Conservation (phyloP, 1,140 invertebrate species). For the Brachionus paranguensis region DNA sequence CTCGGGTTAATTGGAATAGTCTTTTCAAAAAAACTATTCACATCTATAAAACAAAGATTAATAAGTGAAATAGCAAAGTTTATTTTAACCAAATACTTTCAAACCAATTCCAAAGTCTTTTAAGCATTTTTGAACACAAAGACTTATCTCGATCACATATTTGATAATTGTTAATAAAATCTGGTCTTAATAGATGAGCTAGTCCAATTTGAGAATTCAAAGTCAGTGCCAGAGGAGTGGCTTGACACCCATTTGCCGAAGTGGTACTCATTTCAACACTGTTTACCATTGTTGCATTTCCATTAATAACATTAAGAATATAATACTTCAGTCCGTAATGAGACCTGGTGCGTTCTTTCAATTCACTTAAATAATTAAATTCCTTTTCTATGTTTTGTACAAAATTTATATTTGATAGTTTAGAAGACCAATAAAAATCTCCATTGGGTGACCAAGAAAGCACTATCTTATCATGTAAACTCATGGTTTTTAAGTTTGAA, state of each 20-base stretch:
- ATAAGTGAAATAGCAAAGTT: neutral
- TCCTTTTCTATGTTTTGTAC: neutral
- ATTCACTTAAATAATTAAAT: neutral
- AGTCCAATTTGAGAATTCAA: neutral
- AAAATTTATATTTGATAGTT: neutral
- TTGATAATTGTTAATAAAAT: neutral
- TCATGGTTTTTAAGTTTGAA: neutral
- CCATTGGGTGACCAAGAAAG: neutral
- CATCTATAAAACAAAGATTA: neutral
- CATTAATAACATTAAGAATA: constrained; percentile 7
- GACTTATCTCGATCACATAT: neutral
- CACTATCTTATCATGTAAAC: neutral
- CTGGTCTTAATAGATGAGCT: neutral
- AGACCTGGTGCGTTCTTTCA: neutral
- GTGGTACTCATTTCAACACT: neutral
- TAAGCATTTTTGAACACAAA: neutral
- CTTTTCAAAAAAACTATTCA: constrained; percentile 23
- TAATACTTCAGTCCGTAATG: constrained; percentile 31
- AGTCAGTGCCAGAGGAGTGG: neutral
- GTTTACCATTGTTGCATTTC: neutral
- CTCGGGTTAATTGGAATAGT: constrained; percentile 12
- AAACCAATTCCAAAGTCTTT: constrained; percentile 17
- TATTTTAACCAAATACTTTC: neutral
- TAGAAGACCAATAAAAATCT: constrained; percentile 28
- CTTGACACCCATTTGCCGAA: neutral